A percentile compares a stretch with the other conserved stretches of the same genome.
Evolutionary conservation across 2,797 vertebrate genomes (phyloP).

Genomic region (Falco peregrinus): DNA sequence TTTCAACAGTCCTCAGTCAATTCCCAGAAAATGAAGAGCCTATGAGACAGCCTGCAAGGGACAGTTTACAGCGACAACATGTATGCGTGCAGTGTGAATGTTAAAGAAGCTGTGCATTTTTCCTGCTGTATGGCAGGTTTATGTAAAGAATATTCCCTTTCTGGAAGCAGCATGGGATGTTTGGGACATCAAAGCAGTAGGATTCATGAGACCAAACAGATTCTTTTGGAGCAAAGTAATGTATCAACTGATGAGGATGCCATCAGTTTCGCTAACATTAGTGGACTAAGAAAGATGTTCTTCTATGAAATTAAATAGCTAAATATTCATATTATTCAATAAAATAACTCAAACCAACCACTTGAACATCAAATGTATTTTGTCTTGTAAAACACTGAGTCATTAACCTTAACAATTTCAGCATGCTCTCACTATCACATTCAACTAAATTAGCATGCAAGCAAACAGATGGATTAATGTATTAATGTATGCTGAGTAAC

Average conservation of each 20-base stretch:
- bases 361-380: constrained; percentile 70
- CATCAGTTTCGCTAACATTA: neutral
- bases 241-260: neutral
- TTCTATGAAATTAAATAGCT: constrained; percentile 51
- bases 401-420: constrained; percentile 77
- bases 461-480: constrained; percentile 56
- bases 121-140: neutral
- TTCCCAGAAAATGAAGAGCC: neutral
- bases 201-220: neutral
- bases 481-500: constrained; percentile 34
- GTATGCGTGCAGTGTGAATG: neutral
- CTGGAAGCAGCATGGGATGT: neutral
- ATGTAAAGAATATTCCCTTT: neutral
- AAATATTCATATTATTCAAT: constrained; percentile 59
- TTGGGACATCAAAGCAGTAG: neutral
- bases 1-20: neutral
- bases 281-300: constrained; percentile 37
- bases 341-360: constrained; percentile 75
- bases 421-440: constrained; percentile 52
- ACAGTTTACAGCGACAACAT: neutral
- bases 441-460: constrained; percentile 59
- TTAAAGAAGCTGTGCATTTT: neutral
- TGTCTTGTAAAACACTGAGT: constrained; percentile 70
- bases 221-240: neutral
- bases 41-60: neutral